These are phyloP conservation scores for Nymphalis urticae DNA, from an alignment of 2,888 invertebrate genomes.

Conservation along the genomic window DNA sequence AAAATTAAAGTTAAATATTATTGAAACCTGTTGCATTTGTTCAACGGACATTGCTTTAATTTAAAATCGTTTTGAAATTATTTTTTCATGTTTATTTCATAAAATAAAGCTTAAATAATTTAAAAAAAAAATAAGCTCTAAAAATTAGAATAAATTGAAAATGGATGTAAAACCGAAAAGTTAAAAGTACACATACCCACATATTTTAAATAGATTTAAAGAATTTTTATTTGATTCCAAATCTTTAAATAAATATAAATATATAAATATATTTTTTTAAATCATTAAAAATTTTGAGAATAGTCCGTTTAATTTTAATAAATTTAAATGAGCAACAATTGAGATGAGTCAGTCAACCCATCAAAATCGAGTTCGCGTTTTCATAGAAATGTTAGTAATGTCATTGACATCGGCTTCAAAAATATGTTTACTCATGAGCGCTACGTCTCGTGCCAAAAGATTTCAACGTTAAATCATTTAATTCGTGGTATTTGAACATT, in stretches of 20 bases:
- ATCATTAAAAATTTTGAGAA: constrained; percentile 20
- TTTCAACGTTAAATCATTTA: constrained; percentile 38
- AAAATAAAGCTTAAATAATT: not conserved
- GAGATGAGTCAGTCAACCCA: constrained; percentile 40
- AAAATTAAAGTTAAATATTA: too few species aligned
- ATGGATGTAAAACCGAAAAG: not conserved
- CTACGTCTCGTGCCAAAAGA: constrained; percentile 61
- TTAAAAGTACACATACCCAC: not conserved
- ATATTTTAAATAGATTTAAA: constrained; percentile 1
- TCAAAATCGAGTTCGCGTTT: constrained; percentile 39
- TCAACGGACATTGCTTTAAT: not conserved
- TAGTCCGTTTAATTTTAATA: constrained; percentile 32
- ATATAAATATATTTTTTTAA: too few species aligned
- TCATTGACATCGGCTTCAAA: constrained; percentile 66
- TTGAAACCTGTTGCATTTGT: not conserved
- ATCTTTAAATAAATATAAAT: too few species aligned
- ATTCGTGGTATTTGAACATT: constrained; percentile 14
- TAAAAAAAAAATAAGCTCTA: not conserved
- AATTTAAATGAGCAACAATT: constrained; percentile 43
- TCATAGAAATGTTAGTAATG: constrained; percentile 56
- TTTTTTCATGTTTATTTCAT: too few species aligned
- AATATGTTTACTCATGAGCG: constrained; percentile 66
- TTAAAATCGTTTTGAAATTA: too few species aligned
- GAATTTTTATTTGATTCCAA: too few species aligned
- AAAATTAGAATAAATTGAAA: not conserved